phyloP scores from a whole-genome alignment of 2,113 vertebrate genomes.

The Eleginops maclovinus region DNA sequence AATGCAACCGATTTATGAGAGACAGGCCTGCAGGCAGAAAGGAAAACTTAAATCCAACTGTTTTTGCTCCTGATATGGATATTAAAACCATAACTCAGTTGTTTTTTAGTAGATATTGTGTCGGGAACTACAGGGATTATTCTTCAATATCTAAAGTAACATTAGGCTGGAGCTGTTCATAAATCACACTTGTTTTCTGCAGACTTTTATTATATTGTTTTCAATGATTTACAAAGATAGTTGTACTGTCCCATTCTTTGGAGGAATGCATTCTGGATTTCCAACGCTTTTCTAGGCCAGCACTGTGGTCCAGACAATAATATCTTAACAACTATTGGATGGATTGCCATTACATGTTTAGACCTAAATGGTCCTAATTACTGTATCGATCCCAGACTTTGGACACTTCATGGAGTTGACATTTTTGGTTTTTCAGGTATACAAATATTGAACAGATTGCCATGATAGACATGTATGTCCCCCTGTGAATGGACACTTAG shows the following conservation, averaged over 20 bases:
- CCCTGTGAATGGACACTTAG: background rate
- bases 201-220: background rate
- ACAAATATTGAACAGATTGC: background rate
- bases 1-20: slow-evolving; percentile 23
- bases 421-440: too few species aligned
- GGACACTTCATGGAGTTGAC: too few species aligned
- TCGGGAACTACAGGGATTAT: background rate
- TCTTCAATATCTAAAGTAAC: background rate
- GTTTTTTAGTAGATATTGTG: background rate
- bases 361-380: background rate
- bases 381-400: background rate
- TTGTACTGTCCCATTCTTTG: background rate
- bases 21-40: background rate
- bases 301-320: background rate
- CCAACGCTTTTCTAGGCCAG: background rate
- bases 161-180: background rate
- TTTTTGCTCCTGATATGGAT: background rate
- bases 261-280: background rate
- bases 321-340: background rate
- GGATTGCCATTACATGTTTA: background rate
- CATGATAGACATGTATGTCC: background rate
- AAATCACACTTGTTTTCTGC: background rate
- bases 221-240: too few species aligned
- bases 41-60: background rate
- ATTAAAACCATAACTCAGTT: background rate